phyloP scores from a whole-genome alignment of 1,140 invertebrate genomes.

The Neodiprion pinetum region DNA sequence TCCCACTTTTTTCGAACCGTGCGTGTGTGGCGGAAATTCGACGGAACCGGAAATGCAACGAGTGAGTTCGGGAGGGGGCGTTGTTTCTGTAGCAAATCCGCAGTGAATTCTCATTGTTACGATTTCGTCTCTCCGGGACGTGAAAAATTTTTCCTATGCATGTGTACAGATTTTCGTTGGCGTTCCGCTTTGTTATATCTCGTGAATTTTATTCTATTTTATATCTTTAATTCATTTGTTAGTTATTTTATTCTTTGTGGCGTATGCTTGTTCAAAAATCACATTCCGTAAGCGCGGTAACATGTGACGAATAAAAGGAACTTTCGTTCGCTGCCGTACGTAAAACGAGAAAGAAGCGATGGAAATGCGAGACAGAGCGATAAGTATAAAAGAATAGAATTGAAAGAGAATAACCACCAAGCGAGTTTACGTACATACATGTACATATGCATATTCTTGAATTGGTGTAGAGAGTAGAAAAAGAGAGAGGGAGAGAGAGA shows the following conservation, averaged over 20 bases:
- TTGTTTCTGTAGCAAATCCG: no score
- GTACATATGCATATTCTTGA: background rate
- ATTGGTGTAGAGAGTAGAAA: slow-evolving; percentile 11
- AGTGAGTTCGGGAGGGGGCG: no score
- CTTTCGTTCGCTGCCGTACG: slow-evolving; percentile 13
- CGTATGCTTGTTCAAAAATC: background rate
- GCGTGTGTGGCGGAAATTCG: background rate
- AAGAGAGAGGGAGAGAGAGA: background rate
- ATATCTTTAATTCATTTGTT: background rate
- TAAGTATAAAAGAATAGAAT: background rate
- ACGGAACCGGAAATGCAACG: no score
- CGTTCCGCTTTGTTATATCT: no score
- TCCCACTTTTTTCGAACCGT: background rate
- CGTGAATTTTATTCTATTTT: no score
- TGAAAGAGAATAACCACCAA: background rate
- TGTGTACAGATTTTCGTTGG: no score
- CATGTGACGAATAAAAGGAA: background rate
- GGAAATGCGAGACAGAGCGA: slow-evolving; percentile 25
- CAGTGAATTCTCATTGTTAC: no score
- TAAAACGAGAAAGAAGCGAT: slow-evolving; percentile 8
- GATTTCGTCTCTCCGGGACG: no score
- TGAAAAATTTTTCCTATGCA: no score
- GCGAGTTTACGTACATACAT: background rate
- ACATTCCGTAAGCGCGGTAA: background rate
- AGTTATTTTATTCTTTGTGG: background rate